Evolutionary conservation across 2,888 invertebrate genomes (phyloP), one percentile per base, ranked within the genome.

Genomic region (Eupithecia insigniata): DNA sequence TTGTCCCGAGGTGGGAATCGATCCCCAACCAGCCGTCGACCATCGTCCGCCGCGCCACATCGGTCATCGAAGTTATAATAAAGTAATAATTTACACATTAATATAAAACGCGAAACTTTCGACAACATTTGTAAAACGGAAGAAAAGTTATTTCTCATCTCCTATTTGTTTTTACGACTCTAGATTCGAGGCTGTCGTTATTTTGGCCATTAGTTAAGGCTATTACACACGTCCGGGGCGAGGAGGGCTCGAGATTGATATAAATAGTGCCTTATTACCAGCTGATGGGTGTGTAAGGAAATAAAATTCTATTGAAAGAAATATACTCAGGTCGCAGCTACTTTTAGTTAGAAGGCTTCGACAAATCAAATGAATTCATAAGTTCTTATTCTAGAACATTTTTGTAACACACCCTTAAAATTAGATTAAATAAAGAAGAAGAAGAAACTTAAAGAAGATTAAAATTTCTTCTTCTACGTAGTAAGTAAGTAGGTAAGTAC

Each of bases 221-320:
- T 87, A 84, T 89, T 88, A 84, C 85, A 77, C 80, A 82, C 84
- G 83, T 86, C 89, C 86, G 87, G 87, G 89, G 87, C 88, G 87
- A 83, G 84, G 82, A 85, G 85, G 82, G 84, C 82, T 78, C 22
- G 83, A 85, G 88, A 93, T 92, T 92, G 92, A 92, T 89, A 93
- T 88, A 90, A 92, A 92, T 92, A 90, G 92, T 88, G 83, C 83
- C 85, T 83, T 86, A 87, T 87, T 87, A 87, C 85, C 55, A 85
- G 81, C 78, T 64, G 82, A 79, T 78, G 79, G 79, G 75, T 80
- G 78, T 81, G 82, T 81, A 85, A 81, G 80, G 80, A 82, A 84
- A 79, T 80, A 82, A 81, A 83, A 82, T 81, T 74, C 76, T 82
- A 83, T 81, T 78, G 69, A 22, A 69, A 61, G 39, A 69, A 61